Evolutionary conservation across 2,888 invertebrate species (phyloP).

Genomic region (Nomada ruficornis): DNA sequence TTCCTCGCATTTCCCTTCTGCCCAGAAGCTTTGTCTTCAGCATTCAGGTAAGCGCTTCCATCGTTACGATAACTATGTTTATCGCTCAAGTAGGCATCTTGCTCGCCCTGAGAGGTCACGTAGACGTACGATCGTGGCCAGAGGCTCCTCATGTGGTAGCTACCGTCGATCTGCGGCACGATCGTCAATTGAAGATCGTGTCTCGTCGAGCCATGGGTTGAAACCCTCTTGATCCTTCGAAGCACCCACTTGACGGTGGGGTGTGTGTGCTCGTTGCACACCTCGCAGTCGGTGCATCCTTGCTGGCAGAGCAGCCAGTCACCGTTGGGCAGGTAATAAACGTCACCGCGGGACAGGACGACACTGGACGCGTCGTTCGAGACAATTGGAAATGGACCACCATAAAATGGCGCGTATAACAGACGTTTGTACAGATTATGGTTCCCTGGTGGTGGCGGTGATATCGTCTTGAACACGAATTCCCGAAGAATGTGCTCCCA

Average conservation of each 20-base stretch:
- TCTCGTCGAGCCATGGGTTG: slow-evolving; percentile 47
- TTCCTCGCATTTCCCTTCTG: slow-evolving; percentile 7
- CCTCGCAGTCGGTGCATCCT: slow-evolving; percentile 71
- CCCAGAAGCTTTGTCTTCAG: slow-evolving; percentile 35
- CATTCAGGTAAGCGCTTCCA: not conserved
- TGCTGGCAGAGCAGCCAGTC: slow-evolving; percentile 77
- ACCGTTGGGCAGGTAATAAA: slow-evolving; percentile 68
- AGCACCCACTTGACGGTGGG: slow-evolving; percentile 72
- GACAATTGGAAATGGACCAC: slow-evolving; percentile 57
- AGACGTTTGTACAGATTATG: slow-evolving; percentile 71
- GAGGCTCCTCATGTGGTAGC: slow-evolving; percentile 61
- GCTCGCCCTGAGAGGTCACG: slow-evolving; percentile 57
- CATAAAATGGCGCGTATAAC: slow-evolving; percentile 75
- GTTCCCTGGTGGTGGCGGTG: slow-evolving; percentile 65
- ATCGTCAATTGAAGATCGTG: slow-evolving; percentile 77
- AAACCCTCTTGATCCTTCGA: slow-evolving; percentile 62
- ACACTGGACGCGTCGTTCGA: slow-evolving; percentile 49
- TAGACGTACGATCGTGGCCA: slow-evolving; percentile 70
- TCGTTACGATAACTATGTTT: not conserved
- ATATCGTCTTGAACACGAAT: slow-evolving; percentile 77
- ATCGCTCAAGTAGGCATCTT: slow-evolving; percentile 13
- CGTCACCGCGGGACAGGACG: slow-evolving; percentile 74
- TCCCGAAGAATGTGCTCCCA: slow-evolving; percentile 78
- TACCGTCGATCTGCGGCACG: slow-evolving; percentile 69
- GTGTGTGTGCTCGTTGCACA: slow-evolving; percentile 64